phyloP scores from a whole-genome alignment of 2,113 vertebrate species.

The Cervus canadensis region DNA sequence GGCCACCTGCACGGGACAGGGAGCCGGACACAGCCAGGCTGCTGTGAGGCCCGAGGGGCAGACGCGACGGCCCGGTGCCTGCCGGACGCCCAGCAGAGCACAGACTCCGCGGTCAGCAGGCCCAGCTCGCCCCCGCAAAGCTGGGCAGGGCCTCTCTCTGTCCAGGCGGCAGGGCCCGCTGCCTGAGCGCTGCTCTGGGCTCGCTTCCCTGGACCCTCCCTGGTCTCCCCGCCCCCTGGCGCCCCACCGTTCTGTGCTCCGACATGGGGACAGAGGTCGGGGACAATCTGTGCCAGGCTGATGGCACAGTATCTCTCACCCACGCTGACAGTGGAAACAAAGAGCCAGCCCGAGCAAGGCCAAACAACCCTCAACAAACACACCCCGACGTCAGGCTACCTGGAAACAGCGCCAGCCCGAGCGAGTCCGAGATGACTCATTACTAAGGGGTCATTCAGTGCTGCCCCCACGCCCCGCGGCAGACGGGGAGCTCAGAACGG shows the following conservation, averaged over 20 bases:
- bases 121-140: too few species aligned
- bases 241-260: too few species aligned
- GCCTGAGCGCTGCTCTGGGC: too few species aligned
- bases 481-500: neutral
- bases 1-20: too few species aligned
- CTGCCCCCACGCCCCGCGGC: fast-evolving
- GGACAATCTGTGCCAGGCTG: too few species aligned
- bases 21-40: neutral
- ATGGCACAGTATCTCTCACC: neutral
- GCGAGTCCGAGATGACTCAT: neutral
- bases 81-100: fast-evolving
- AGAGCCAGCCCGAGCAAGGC: neutral
- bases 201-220: neutral
- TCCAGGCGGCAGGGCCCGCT: neutral
- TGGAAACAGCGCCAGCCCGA: neutral
- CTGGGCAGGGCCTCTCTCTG: neutral
- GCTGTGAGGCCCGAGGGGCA: neutral
- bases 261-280: neutral
- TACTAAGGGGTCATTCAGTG: neutral
- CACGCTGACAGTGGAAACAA: neutral
- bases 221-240: neutral
- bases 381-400: neutral
- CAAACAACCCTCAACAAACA: neutral
- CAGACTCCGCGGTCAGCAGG: neutral
- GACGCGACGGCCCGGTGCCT: fast-evolving